Base-by-base conservation (phyloP, 2,797 vertebrate species). In the Thripadectes ignobilis region DNA sequence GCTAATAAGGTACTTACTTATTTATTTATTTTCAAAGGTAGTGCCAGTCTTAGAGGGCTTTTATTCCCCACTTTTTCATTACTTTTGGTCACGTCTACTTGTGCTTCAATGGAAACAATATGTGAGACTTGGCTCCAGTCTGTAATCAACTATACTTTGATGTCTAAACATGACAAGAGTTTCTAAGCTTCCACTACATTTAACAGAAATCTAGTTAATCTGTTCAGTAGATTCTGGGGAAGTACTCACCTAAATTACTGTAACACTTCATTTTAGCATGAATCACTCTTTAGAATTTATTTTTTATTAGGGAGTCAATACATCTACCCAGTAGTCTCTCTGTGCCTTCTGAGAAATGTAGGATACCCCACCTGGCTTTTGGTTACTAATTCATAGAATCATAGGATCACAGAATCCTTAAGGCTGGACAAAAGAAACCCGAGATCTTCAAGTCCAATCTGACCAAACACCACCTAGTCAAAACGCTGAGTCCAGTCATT, bases 1-100 rank as follows among this genome's bases (percentile, higher is more conserved):
- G 0, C 21, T 51, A 39, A 32, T 38, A n/a, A 26, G 2, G 2
- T 34, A 26, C 20, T 30, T 32, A 27, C 4, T 1, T 3, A 49
- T 71, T 45, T 16, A 14, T 38, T 62, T 75, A 9, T 77, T 81
- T 93, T 58, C 9, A 9, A 74, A 2, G 46, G 10, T 5, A 0
- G 7, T 17, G 6, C 3, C 10, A 27, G 14, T 49, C 17, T 71
- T 52, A 46, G 14, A 34, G 26, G 4, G 0, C 20, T 85, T 81
- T 30, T 62, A 34, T 62, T 71, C 3, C 5, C 10, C 10, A 11
- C 4, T 39, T 73, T 84, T 80, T 62, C 52, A 23, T 63, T 7
- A 26, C 13, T 58, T 49, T 75, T 52, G 8, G 2, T 38, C 12
- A 34, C 19, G 18, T 58, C 14, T 57, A 12, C 30, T 72, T 54